These are phyloP conservation scores for Amazona guildingii DNA, from an alignment of 2,113 vertebrate genomes.

Conservation along the genomic window DNA sequence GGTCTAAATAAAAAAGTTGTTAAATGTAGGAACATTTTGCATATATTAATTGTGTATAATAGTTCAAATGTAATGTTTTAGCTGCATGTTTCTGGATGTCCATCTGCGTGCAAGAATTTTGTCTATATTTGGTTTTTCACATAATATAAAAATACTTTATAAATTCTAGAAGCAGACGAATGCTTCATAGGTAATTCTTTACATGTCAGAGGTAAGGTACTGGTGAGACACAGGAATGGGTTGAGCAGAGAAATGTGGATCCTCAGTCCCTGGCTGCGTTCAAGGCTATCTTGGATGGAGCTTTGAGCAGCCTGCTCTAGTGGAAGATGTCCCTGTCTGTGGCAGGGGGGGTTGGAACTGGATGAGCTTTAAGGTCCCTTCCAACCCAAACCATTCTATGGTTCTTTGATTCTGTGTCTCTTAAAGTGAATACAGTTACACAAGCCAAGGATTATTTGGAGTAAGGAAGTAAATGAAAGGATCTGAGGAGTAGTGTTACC, in stretches of 20 bases:
- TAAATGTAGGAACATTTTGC: background rate
- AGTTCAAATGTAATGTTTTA: background rate
- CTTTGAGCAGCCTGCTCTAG: background rate
- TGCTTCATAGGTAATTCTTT: background rate
- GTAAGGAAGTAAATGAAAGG: background rate
- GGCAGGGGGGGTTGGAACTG: background rate
- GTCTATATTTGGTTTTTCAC: background rate
- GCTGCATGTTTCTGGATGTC: background rate
- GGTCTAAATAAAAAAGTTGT: background rate
- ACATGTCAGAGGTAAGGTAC: background rate
- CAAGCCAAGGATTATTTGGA: background rate
- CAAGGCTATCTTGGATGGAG: background rate
- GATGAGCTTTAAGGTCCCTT: background rate
- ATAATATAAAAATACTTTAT: background rate
- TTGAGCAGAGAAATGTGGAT: background rate
- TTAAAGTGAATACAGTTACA: background rate
- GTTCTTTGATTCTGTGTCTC: background rate
- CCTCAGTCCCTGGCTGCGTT: background rate
- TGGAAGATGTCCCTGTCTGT: background rate
- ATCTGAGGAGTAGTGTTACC: background rate
- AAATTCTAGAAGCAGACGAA: background rate
- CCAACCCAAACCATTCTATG: background rate
- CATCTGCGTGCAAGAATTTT: background rate
- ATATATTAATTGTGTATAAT: background rate
- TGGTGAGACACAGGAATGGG: rapidly evolving